Conservation (phyloP, 2,797 vertebrate species). For the Selene dorsalis region DNA sequence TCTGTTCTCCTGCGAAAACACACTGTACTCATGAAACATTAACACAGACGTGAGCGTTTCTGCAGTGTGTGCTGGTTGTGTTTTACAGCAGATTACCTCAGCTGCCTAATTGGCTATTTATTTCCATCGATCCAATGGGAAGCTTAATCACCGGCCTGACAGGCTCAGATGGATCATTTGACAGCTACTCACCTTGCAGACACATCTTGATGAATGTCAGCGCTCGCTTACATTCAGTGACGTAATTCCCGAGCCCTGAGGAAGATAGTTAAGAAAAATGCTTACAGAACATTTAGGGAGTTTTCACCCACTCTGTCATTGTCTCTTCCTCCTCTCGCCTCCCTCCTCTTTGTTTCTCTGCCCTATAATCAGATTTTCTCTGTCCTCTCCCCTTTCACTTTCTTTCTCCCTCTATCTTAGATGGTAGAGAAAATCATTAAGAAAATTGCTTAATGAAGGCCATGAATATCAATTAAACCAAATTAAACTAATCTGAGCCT, state of each 20-base stretch:
- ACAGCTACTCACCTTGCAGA: conserved; percentile 64
- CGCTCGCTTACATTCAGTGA: conserved; percentile 57
- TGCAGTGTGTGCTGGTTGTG: conserved; percentile 10
- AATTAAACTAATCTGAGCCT: conserved; percentile 63
- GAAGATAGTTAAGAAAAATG: conserved; percentile 61
- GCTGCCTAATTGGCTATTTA: conserved; percentile 72
- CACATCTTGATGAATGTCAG: conserved; percentile 64
- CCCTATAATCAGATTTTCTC: conserved; percentile 54
- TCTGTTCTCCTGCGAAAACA: not conserved
- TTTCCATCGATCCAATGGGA: conserved; percentile 65
- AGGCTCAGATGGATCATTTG: conserved; percentile 64
- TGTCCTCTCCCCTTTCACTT: conserved; percentile 31
- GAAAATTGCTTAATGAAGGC: conserved; percentile 63
- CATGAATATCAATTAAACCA: conserved; percentile 69
- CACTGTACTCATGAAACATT: conserved; percentile 1
- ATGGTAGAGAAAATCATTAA: conserved; percentile 58
- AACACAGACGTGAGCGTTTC: conserved; percentile 4
- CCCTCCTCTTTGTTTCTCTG: conserved; percentile 40
- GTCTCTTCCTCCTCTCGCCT: conserved; percentile 20
- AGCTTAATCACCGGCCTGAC: conserved; percentile 64
- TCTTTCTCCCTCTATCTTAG: conserved; percentile 38
- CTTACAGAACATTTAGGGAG: conserved; percentile 46
- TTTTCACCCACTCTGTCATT: conserved; percentile 28
- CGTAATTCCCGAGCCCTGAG: conserved; percentile 58
- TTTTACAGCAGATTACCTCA: conserved; percentile 44